A percentile compares a stretch with the other conserved stretches of the same genome.
These are phyloP conservation scores for Prionailurus bengalensis DNA, from an alignment of 2,113 vertebrate species.

Conservation along the genomic window DNA sequence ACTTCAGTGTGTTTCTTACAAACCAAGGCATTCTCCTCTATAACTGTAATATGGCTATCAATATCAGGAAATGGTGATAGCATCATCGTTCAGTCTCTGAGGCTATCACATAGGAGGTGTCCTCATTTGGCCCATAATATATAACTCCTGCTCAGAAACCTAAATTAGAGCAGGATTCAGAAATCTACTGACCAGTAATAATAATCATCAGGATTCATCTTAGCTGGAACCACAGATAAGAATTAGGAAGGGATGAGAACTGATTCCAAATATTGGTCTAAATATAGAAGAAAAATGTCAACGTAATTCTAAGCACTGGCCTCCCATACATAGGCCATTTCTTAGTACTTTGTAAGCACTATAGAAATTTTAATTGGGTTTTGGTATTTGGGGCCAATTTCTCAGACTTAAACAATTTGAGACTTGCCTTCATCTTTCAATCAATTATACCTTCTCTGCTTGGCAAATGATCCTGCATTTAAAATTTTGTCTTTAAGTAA, in stretches of 20 bases:
- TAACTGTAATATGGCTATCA: neutral
- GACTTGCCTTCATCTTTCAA: neutral
- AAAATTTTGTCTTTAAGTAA: neutral
- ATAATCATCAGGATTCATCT: neutral
- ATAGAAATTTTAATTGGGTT: neutral
- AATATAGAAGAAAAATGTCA: neutral
- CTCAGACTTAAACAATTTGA: constrained; percentile 3
- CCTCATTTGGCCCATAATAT: neutral
- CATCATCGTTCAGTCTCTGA: neutral
- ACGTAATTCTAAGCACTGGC: neutral
- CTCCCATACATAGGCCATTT: neutral
- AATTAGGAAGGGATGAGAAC: neutral
- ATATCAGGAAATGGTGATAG: neutral
- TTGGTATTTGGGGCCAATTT: neutral
- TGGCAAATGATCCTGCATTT: neutral
- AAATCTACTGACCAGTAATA: neutral
- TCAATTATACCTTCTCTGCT: neutral
- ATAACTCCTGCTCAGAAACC: neutral
- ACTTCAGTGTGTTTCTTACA: neutral
- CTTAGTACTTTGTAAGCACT: neutral
- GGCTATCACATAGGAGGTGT: neutral
- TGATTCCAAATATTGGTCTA: neutral
- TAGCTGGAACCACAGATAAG: neutral
- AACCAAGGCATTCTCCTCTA: neutral
- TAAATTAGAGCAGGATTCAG: neutral